Percentiles rank a stretch among this genome's conserved stretches.
Conservation (phyloP, 2,797 vertebrate species). For the Lophura swinhoii region DNA sequence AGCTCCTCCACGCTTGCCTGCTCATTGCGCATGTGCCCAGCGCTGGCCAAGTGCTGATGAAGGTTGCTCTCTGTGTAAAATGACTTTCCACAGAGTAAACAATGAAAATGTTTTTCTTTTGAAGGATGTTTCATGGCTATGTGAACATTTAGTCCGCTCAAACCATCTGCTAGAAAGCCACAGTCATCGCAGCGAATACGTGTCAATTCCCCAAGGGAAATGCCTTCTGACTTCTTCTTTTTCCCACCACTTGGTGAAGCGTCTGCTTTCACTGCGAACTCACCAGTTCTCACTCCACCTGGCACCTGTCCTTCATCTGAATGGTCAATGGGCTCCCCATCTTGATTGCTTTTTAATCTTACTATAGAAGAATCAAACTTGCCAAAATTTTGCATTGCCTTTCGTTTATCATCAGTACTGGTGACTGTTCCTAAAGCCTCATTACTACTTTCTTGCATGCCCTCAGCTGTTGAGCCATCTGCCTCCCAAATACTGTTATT, state of each 20-base stretch:
- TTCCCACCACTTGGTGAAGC: conserved; percentile 52
- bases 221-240: conserved; percentile 78
- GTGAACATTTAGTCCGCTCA: conserved; percentile 96
- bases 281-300: conserved; percentile 18
- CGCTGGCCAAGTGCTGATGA: conserved; percentile 96
- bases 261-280: conserved; percentile 62
- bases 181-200: conserved; percentile 96
- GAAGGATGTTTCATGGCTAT: conserved; percentile 98
- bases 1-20: conserved; percentile 94
- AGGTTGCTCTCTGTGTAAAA: conserved; percentile 98
- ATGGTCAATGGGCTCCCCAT: conserved; percentile 74
- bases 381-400: conserved; percentile 73
- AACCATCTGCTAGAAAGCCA: conserved; percentile 95
- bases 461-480: conserved; percentile 71
- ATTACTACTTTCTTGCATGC: conserved; percentile 62
- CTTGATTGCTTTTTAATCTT: conserved; percentile 83
- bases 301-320: conserved; percentile 67
- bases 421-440: conserved; percentile 69
- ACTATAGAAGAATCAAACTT: conserved; percentile 93
- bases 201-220: conserved; percentile 67
- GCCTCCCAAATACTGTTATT: conserved; percentile 74
- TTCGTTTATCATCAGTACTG: conserved; percentile 75
- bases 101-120: conserved; percentile 97
- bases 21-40: conserved; percentile 92
- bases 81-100: conserved; percentile 96